These are phyloP conservation scores for Stenopsyche tienmushanensis DNA, from an alignment of 1,140 invertebrate species.

Conservation along the genomic window DNA sequence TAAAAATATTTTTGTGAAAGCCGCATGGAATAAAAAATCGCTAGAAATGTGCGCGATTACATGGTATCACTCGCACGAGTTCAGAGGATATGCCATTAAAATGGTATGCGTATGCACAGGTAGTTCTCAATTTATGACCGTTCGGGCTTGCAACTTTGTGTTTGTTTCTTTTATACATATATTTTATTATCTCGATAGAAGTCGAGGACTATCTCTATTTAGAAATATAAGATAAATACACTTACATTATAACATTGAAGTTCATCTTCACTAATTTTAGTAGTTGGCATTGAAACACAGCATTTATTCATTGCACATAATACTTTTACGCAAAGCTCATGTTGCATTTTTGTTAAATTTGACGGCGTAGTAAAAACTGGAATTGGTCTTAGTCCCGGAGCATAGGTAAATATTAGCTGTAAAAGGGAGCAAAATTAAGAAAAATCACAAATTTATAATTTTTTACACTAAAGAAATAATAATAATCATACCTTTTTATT, in stretches of 20 bases:
- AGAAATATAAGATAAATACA: neutral
- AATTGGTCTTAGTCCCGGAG: constrained; percentile 9
- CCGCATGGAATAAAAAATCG: too few relatives aligned
- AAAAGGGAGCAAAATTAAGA: neutral
- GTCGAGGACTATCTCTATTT: too few relatives aligned
- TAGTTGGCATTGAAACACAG: constrained; percentile 19
- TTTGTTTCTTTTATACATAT: too few relatives aligned
- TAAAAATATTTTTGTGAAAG: too few relatives aligned
- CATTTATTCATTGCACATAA: constrained; percentile 20
- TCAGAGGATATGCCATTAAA: too few relatives aligned
- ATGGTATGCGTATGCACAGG: neutral
- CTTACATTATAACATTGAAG: constrained; percentile 24
- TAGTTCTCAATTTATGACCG: neutral
- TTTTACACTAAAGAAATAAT: neutral
- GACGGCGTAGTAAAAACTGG: constrained; percentile 27
- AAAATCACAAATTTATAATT: neutral
- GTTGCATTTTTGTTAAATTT: constrained; percentile 13
- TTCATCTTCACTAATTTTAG: constrained; percentile 13
- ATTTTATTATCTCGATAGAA: too few relatives aligned
- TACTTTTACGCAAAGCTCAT: constrained; percentile 27
- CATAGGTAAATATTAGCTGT: neutral
- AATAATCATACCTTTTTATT: neutral
- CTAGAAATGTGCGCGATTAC: too few relatives aligned
- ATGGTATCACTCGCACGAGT: too few relatives aligned
- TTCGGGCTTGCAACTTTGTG: too few relatives aligned